Evolutionary conservation across 2,797 vertebrate genomes (phyloP).

Genomic region (Phylloscopus collybita): DNA sequence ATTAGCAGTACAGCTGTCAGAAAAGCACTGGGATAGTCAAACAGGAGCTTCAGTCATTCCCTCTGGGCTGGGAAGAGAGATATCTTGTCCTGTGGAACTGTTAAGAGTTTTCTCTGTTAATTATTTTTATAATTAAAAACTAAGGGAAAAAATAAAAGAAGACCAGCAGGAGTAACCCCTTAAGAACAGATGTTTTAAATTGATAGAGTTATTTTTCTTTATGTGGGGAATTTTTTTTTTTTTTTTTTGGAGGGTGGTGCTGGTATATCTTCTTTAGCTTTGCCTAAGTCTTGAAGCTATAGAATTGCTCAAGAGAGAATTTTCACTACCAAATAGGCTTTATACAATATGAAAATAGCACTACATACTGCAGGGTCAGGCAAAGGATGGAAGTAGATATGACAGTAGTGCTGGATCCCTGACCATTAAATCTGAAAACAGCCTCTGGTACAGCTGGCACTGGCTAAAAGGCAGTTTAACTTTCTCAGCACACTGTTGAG

Average conservation of each 20-base stretch:
- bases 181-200: not conserved
- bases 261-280: not conserved
- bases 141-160: not conserved
- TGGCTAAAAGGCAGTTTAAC: not conserved
- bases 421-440: not conserved
- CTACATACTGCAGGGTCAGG: not conserved
- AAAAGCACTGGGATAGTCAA: not conserved
- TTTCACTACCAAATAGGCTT: not conserved
- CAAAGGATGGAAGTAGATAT: not conserved
- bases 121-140: not conserved
- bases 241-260: accelerated
- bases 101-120: not conserved
- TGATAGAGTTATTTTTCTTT: not conserved
- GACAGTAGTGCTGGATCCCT: not conserved
- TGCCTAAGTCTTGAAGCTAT: not conserved
- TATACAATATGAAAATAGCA: not conserved
- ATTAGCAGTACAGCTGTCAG: not conserved
- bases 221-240: not conserved
- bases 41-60: not conserved
- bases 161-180: not conserved
- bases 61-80: not conserved
- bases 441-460: not conserved
- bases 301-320: not conserved
- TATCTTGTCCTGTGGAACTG: not conserved
- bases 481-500: not conserved